Evolutionary conservation across 2,113 vertebrate genomes (phyloP).

Genomic region (Dicentrarchus labrax): DNA sequence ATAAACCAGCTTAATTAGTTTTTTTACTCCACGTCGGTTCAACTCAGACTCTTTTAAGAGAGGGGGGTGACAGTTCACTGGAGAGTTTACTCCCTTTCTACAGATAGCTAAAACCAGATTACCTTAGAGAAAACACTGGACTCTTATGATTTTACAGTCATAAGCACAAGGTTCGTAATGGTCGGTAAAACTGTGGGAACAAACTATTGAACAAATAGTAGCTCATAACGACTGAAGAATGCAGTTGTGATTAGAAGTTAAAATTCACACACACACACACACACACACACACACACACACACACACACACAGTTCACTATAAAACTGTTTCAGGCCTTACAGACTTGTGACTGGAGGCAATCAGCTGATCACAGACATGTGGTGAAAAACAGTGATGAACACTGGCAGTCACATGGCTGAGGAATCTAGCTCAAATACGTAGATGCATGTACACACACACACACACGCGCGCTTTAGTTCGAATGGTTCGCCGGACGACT

Average conservation of each 20-base stretch:
- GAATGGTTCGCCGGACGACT: neutral
- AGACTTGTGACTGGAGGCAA: conserved; percentile 56
- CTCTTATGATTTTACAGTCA: conserved; percentile 37
- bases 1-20: neutral
- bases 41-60: neutral
- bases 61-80: neutral
- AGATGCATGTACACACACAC: neutral
- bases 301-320: conserved; percentile 9
- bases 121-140: conserved; percentile 50
- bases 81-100: neutral
- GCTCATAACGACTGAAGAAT: conserved; percentile 24
- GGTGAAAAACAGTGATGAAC: conserved; percentile 66
- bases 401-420: conserved; percentile 72
- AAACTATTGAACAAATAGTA: conserved; percentile 2
- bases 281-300: conserved; percentile 4
- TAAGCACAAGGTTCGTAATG: conserved; percentile 32
- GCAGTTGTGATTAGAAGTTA: conserved; percentile 7
- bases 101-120: conserved; percentile 5
- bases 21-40: neutral
- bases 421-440: conserved; percentile 54
- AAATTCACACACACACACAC: conserved; percentile 16
- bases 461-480: neutral
- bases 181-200: conserved; percentile 41
- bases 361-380: conserved; percentile 77
- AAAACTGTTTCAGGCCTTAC: conserved; percentile 20